Conservation (phyloP, 2,797 vertebrate species). For the Mormyrops boulengeri region DNA sequence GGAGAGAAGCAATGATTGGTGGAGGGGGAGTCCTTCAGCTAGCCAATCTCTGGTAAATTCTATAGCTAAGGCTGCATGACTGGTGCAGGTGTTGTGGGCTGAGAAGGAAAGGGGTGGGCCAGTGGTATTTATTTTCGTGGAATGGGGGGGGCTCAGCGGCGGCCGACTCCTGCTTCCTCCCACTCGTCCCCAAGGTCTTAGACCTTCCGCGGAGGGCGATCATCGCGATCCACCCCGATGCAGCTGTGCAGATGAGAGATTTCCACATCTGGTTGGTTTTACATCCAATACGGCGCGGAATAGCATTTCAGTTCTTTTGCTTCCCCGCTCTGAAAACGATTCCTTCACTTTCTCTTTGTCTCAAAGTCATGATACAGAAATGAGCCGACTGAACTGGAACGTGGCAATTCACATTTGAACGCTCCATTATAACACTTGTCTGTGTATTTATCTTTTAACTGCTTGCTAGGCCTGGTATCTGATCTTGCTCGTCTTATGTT, state of each 20-base stretch:
- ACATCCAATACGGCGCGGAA: background rate
- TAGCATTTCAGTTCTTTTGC: background rate
- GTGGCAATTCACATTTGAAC: background rate
- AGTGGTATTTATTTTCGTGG: background rate
- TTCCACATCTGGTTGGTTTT: slow-evolving; percentile 16
- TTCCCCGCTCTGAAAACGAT: background rate
- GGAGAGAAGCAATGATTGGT: slow-evolving; percentile 54
- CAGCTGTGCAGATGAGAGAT: slow-evolving; percentile 16
- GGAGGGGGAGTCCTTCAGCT: slow-evolving; percentile 30
- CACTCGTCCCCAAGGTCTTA: slow-evolving; percentile 8
- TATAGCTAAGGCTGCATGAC: slow-evolving; percentile 33
- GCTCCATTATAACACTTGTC: background rate
- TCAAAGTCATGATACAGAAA: background rate
- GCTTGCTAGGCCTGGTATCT: background rate
- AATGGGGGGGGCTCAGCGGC: slow-evolving; percentile 18
- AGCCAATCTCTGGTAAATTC: background rate
- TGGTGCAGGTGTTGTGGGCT: slow-evolving; percentile 67
- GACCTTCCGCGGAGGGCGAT: background rate
- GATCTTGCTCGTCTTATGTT: background rate
- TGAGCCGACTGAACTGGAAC: background rate
- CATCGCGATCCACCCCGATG: background rate
- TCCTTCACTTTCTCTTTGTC: background rate
- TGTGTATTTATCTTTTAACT: too few relatives aligned
- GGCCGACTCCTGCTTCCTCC: slow-evolving; percentile 21
- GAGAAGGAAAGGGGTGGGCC: slow-evolving; percentile 38